These are phyloP conservation scores for Vollenhovia emeryi DNA, from an alignment of 1,140 invertebrate genomes.

Conservation along the genomic window DNA sequence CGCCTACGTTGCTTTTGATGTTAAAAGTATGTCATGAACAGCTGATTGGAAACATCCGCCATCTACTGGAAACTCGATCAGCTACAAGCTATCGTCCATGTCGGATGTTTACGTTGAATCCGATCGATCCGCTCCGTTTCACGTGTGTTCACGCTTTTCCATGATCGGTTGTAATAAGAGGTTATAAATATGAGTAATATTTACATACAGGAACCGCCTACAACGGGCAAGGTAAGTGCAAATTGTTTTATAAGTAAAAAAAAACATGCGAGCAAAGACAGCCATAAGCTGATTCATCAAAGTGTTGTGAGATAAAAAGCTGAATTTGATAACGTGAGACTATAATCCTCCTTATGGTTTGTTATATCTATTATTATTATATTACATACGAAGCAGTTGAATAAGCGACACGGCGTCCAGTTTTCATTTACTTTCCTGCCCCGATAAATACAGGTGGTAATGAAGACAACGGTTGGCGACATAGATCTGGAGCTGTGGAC, in stretches of 20 bases:
- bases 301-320: background rate
- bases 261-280: background rate
- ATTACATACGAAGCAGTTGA: background rate
- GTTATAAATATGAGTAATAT: conserved; percentile 92
- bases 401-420: conserved; percentile 8
- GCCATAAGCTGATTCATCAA: background rate
- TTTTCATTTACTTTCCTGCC: conserved; percentile 49
- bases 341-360: conserved; percentile 36
- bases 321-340: background rate
- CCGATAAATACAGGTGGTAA: conserved; percentile 89
- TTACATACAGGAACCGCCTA: conserved; percentile 98
- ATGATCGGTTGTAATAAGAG: background rate
- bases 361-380: conserved; percentile 44
- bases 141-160: background rate
- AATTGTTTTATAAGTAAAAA: conserved; percentile 1
- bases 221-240: conserved; percentile 94
- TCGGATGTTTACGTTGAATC: background rate
- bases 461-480: conserved; percentile 97
- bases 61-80: background rate
- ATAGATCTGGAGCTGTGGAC: conserved; percentile 99
- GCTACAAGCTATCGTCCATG: background rate
- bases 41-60: conserved; percentile 11
- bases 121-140: background rate
- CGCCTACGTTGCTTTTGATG: background rate
- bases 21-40: background rate